Percentiles rank a stretch among this genome's conserved stretches.
Conservation (phyloP, 1,140 invertebrate genomes). For the Chionoecetes opilio region DNA sequence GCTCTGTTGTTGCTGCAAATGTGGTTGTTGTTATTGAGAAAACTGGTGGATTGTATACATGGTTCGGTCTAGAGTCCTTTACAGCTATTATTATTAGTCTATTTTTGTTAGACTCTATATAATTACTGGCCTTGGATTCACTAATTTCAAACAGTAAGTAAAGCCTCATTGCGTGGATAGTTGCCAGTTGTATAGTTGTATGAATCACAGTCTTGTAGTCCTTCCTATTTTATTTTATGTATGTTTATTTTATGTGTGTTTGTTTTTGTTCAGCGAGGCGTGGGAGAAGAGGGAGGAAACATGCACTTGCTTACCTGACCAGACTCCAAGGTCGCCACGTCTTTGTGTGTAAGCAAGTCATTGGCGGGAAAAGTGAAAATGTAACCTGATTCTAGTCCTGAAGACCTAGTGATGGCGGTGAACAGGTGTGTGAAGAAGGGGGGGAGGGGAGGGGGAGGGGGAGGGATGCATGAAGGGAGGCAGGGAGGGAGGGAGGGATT, state of each 20-base stretch:
- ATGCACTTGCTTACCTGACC: not conserved
- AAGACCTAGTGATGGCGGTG: not conserved
- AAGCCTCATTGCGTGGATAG: not conserved
- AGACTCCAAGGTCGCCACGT: not conserved
- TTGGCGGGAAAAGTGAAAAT: slow-evolving; percentile 11
- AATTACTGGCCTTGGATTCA: too few relatives aligned
- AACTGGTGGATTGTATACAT: too few relatives aligned
- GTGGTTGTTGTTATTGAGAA: too few relatives aligned
- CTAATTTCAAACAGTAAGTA: not conserved
- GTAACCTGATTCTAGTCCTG: not conserved
- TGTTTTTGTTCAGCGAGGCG: slow-evolving; percentile 1
- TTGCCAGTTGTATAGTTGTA: not conserved
- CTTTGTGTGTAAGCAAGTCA: not conserved
- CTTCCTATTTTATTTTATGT: not conserved
- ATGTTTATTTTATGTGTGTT: not conserved
- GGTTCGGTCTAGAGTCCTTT: too few relatives aligned
- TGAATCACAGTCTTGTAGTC: not conserved
- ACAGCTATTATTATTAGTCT: too few relatives aligned
- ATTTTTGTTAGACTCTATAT: too few relatives aligned
- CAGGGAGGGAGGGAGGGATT: not conserved
- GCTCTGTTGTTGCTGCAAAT: too few relatives aligned
- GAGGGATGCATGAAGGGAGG: not conserved
- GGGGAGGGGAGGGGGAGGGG: not conserved
- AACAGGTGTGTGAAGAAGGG: not conserved
- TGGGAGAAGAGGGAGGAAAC: not conserved